Evolutionary conservation across 23 tunicate species (phyloP).

Genomic region (Trididemnum nubilum): DNA sequence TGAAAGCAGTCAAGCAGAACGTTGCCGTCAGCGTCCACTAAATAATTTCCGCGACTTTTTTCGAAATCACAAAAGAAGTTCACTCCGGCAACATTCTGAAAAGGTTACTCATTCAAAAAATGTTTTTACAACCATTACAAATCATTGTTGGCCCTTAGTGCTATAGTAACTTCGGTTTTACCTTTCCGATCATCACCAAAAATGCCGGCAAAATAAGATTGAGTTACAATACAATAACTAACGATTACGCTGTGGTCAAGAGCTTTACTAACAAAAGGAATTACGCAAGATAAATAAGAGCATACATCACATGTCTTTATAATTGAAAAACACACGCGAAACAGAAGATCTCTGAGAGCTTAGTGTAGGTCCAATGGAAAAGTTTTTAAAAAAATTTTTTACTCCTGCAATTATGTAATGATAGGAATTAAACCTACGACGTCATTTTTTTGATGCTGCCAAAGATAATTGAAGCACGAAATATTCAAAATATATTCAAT

Average conservation of each 20-base stretch:
- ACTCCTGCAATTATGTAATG: too few species aligned
- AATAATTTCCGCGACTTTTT: constrained; percentile 69
- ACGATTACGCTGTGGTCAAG: neutral
- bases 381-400: too few species aligned
- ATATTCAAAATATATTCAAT: too few species aligned
- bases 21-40: constrained; percentile 90
- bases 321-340: too few species aligned
- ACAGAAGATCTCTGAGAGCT: too few species aligned
- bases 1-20: constrained; percentile 80
- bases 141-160: neutral
- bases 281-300: neutral
- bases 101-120: neutral
- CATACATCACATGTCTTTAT: neutral
- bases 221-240: neutral
- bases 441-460: too few species aligned
- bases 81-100: constrained; percentile 27
- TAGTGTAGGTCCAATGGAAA: too few species aligned
- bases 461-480: too few species aligned
- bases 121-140: neutral
- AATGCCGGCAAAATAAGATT: neutral
- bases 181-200: neutral
- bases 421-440: too few species aligned
- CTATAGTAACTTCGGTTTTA: neutral
- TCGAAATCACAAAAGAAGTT: constrained; percentile 70
- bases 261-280: neutral